Conservation (phyloP, 2,888 invertebrate genomes). For the Trypoxylon attenuatum region DNA sequence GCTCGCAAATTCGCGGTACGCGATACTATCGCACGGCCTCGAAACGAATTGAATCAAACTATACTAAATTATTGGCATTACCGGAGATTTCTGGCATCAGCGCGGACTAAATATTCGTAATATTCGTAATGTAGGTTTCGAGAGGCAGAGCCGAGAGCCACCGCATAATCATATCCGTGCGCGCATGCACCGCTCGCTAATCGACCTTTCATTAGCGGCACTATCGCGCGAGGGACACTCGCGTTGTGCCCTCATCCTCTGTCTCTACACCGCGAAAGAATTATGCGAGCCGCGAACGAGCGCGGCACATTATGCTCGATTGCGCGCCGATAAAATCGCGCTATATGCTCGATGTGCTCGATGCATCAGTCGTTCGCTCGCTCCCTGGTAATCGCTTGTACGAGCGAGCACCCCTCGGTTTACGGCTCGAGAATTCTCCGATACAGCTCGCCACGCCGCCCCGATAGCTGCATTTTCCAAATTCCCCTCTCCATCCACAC, state of each 20-base stretch:
- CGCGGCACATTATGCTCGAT: constrained; percentile 40
- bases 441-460: no score
- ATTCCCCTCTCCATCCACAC: no score
- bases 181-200: constrained; percentile 33
- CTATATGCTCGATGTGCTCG: no score
- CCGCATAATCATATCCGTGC: constrained; percentile 19
- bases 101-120: neutral
- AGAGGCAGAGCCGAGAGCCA: neutral
- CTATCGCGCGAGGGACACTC: constrained; percentile 10
- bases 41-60: neutral
- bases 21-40: neutral
- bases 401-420: no score
- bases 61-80: neutral
- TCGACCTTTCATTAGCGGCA: constrained; percentile 42
- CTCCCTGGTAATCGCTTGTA: no score
- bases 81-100: neutral
- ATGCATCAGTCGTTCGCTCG: constrained; percentile 30
- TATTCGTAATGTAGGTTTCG: neutral
- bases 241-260: neutral
- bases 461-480: no score
- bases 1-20: no score
- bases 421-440: no score
- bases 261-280: no score
- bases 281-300: no score
- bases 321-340: constrained; percentile 46